Evolutionary conservation across 2,888 invertebrate genomes (phyloP), one percentile per base, ranked within the genome.

Genomic region (Isoperla grammatica): DNA sequence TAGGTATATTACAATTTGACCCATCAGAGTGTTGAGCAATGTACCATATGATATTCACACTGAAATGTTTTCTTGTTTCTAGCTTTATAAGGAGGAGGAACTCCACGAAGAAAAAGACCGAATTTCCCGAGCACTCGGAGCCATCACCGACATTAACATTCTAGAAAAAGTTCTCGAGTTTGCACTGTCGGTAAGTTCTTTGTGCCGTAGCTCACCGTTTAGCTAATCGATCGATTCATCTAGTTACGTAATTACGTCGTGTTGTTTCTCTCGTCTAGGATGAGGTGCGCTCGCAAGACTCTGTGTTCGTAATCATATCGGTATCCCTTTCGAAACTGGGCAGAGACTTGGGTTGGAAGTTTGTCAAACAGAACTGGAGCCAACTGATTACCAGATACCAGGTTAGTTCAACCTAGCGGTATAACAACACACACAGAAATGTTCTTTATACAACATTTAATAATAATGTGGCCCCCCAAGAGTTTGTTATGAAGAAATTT

Each of bases 61-160:
- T n/a, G n/a, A n/a, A n/a, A n/a, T n/a, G n/a, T n/a, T n/a, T 29
- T 29, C 8, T 4, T 29, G 5, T 29, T 29, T 29, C 5, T 29
- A 75, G 70, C 75, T 94, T 65, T 92, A 95, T 76, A 83, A 88
- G 66, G 84, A 87, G 50, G 85, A 90, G 5, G 95, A 95, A 76
- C 77, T 95, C 66, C 91, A 93, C 70, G 96, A 96, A 75, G 96
- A 97, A 74, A 94, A 93, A 74, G 91, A 94, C 73, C 83, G 96
- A 69, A 88, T 97, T 70, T 84, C 90, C 60, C 80, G 90, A 61
- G 85, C 93, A 4, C 79, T 96, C 58, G 96, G 95, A 37, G 85
- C 88, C 43, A 84, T 90, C 57, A 81, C 80, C 63, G 85, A 93
- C 73, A 81, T 84, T 12, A 77, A 76, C 20, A 76, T 94, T 60